Conservation (phyloP, 2,113 vertebrate species). For the Takifugu flavidus region DNA sequence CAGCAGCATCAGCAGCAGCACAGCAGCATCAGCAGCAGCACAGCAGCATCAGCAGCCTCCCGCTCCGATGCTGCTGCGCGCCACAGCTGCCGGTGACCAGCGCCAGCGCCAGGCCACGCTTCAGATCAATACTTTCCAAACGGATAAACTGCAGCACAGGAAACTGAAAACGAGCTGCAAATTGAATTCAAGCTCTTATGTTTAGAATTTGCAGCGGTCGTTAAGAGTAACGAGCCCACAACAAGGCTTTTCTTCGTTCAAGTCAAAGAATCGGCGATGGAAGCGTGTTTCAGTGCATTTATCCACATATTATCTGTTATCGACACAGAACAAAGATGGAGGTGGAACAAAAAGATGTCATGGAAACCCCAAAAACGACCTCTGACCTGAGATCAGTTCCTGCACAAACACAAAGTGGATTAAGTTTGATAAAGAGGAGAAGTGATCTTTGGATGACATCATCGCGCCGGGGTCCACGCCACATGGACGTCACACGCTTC, state of each 20-base stretch:
- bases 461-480: no score
- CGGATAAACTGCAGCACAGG: slow-evolving; percentile 22
- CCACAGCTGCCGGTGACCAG: slow-evolving; percentile 13
- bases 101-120: slow-evolving; percentile 21
- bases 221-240: neutral
- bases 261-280: no score
- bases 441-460: neutral
- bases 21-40: neutral
- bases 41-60: neutral
- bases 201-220: neutral
- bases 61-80: neutral
- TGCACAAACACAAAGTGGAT: neutral
- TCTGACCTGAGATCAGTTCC: slow-evolving; percentile 27
- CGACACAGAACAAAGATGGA: no score
- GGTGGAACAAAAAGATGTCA: neutral
- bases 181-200: slow-evolving; percentile 4
- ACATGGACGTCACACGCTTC: no score
- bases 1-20: no score
- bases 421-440: neutral
- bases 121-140: slow-evolving; percentile 21
- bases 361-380: neutral
- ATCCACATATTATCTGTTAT: neutral
- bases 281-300: no score
- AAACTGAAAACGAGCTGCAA: slow-evolving; percentile 8
- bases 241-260: no score